Base-by-base conservation (phyloP, 2,113 vertebrate genomes). In the Lontra canadensis region DNA sequence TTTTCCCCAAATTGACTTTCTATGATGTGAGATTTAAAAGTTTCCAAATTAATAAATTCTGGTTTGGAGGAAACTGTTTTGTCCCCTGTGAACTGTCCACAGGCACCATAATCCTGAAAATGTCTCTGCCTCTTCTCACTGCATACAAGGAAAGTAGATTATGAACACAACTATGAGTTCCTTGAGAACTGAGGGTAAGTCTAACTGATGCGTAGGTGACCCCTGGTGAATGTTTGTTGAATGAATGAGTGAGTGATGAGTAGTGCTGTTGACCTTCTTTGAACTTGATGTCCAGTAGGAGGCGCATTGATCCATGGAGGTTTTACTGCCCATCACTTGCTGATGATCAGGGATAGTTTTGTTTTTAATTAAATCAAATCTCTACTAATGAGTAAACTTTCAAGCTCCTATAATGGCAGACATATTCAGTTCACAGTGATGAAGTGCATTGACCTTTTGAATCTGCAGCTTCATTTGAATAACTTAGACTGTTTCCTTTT, bases 401-500 rank as follows among this genome's bases (percentile, higher is more conserved):
- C 80, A 87, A 73, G 42, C 39, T 91, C 63, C 69, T 90, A 29
- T 81, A 90, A n/a, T 92, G 61, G 31, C 61, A 92, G 49, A 81
- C 61, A 73, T 55, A 84, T 42, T 95, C 80, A 96, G 57, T 90
- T 92, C 67, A 83, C 57, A 78, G 74, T 67, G 44, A 96, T 92
- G 61, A 92, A 84, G 13, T 87, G 36, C 86, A 76, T 1, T 82
- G 88, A 85, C 81, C 84, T 88, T 96, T 96, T 55, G n/a, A 94
- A 88, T 96, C 67, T 96, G 61, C 6, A 52, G 80, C 95, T 94
- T 82, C 26, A 59, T 96, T 94, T 90, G 71, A 96, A 98, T 90
- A 96, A 95, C 96, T 94, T 95, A 96, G 87, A 81, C 34, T 79
- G 17, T 79, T 95, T 96, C 95, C 73, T 94, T 88, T 81, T 71